phyloP scores from a whole-genome alignment of 2,888 invertebrate species.

The Ophonus ardosiacus region DNA sequence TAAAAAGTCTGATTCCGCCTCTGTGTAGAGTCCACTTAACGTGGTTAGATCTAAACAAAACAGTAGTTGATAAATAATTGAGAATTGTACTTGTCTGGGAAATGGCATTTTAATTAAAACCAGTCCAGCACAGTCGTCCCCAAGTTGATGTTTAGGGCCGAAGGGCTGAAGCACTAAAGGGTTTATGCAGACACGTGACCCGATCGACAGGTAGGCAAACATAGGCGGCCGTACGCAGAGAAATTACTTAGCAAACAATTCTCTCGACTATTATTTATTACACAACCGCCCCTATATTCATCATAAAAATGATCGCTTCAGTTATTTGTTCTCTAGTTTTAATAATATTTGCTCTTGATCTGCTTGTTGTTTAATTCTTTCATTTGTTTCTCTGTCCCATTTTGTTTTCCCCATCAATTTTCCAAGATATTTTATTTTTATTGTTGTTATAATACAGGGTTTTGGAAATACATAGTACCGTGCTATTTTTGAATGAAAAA shows the following conservation, averaged over 20 bases:
- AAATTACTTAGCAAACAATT: slow-evolving; percentile 7
- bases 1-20: too few relatives aligned
- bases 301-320: neutral
- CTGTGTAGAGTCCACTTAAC: neutral
- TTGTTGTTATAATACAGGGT: too few relatives aligned
- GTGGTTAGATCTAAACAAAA: neutral
- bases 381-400: too few relatives aligned
- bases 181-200: slow-evolving; percentile 12
- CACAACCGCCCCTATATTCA: neutral
- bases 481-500: too few relatives aligned
- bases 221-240: neutral
- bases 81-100: neutral
- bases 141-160: slow-evolving; percentile 5
- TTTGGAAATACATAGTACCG: too few relatives aligned
- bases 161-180: neutral
- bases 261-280: neutral
- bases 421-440: too few relatives aligned
- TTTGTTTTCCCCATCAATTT: too few relatives aligned
- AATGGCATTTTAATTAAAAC: slow-evolving; percentile 22
- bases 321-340: too few relatives aligned
- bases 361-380: too few relatives aligned
- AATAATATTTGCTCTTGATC: too few relatives aligned
- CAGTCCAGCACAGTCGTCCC: neutral
- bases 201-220: slow-evolving; percentile 26
- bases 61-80: slow-evolving; percentile 1